Evolutionary conservation across 2,888 invertebrate genomes (phyloP).

Genomic region (Lepidochrysops patricia): DNA sequence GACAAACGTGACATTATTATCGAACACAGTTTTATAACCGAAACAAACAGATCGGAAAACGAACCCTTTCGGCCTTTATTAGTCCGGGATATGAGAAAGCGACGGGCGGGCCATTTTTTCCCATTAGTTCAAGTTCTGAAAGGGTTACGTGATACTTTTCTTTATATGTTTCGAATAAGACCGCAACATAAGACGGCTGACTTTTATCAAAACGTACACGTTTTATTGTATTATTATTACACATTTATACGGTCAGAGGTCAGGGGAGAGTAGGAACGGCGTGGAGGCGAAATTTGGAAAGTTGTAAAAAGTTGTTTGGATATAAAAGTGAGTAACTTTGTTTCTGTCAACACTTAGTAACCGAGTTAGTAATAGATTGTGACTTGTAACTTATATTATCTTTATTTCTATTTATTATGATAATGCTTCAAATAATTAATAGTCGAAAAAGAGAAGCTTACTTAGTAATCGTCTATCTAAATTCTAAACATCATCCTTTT

Average conservation of each 20-base stretch:
- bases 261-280: not conserved
- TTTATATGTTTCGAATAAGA: conserved; percentile 8
- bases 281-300: not conserved
- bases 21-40: conserved; percentile 3
- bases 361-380: not conserved
- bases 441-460: not conserved
- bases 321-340: not conserved
- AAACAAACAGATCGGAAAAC: conserved; percentile 5
- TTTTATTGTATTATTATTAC: conserved; percentile 4
- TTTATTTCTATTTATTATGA: too few relatives aligned
- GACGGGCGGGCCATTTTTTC: conserved; percentile 40
- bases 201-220: conserved; percentile 10
- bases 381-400: not conserved
- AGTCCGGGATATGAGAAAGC: conserved; percentile 37
- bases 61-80: conserved; percentile 42
- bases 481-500: too few relatives aligned
- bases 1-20: conserved; percentile 7
- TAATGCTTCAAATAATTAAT: not conserved
- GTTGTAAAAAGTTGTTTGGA: not conserved
- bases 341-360: not conserved
- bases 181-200: not conserved
- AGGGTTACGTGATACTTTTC: conserved; percentile 13
- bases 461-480: too few relatives aligned
- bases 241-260: not conserved
- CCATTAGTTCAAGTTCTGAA: conserved; percentile 29